Evolutionary conservation across 2,797 vertebrate species (phyloP).

Genomic region (Hybognathus amarus): DNA sequence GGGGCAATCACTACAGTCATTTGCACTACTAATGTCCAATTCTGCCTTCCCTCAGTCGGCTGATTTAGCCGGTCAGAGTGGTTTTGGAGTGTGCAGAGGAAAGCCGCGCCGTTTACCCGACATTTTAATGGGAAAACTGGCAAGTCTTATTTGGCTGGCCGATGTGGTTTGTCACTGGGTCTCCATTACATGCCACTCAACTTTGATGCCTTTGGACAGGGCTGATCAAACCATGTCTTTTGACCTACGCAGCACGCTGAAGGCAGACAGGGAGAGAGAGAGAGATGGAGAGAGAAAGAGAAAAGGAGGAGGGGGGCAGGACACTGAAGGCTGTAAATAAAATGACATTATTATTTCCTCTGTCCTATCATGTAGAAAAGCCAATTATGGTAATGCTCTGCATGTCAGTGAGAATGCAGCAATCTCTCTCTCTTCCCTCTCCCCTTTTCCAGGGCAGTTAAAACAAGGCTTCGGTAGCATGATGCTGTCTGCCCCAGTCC

Average conservation of each 20-base stretch:
- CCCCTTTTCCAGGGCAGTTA: slow-evolving; percentile 75
- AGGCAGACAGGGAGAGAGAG: slow-evolving; percentile 64
- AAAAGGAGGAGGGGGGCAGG: slow-evolving; percentile 76
- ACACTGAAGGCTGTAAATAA: slow-evolving; percentile 99
- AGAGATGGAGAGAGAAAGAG: slow-evolving; percentile 38
- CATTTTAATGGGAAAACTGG: slow-evolving; percentile 99
- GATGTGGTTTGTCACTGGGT: slow-evolving; percentile 99
- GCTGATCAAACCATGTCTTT: slow-evolving; percentile 99
- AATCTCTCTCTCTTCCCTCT: slow-evolving; percentile 82
- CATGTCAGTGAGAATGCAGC: slow-evolving; percentile 95
- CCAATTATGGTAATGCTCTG: slow-evolving; percentile 99
- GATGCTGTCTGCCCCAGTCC: slow-evolving; percentile 83
- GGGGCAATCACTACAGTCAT: slow-evolving; percentile 97
- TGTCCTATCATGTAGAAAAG: slow-evolving; percentile 99
- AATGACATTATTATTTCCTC: slow-evolving; percentile 99
- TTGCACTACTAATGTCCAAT: slow-evolving; percentile 99
- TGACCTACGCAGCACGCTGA: slow-evolving; percentile 98
- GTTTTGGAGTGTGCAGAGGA: slow-evolving; percentile 81
- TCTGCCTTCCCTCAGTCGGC: slow-evolving; percentile 97
- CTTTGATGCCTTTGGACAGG: slow-evolving; percentile 99
- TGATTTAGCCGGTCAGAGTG: slow-evolving; percentile 97
- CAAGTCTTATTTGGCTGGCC: slow-evolving; percentile 99
- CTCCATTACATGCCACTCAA: slow-evolving; percentile 99
- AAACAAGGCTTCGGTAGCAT: slow-evolving; percentile 81
- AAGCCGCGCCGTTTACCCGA: slow-evolving; percentile 90